A percentile compares a stretch with the other conserved stretches of the same genome.
These are phyloP conservation scores for Ernsta delagoae DNA, from an alignment of 2,888 invertebrate species.

Conservation along the genomic window DNA sequence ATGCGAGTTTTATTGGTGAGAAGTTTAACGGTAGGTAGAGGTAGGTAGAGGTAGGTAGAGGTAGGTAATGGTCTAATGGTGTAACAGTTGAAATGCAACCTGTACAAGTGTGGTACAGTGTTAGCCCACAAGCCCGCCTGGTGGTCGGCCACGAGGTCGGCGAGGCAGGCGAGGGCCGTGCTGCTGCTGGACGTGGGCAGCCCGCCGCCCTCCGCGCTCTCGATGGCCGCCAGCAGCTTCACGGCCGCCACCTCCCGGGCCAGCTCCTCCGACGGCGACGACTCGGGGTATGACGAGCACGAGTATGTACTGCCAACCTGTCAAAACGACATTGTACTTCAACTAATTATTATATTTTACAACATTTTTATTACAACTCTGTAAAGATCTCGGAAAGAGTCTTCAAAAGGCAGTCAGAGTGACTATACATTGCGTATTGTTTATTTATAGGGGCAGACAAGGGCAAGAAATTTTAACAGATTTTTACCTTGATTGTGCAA, in stretches of 20 bases:
- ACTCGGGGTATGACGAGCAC: slow-evolving; percentile 71
- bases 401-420: too few species aligned
- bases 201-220: slow-evolving; percentile 64
- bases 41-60: too few species aligned
- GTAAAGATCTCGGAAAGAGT: too few species aligned
- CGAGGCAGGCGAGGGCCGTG: slow-evolving; percentile 58
- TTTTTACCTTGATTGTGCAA: slow-evolving; percentile 69
- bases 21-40: too few species aligned
- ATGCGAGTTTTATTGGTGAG: too few species aligned
- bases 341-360: too few species aligned
- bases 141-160: slow-evolving; percentile 72
- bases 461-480: neutral
- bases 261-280: slow-evolving; percentile 69
- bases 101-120: slow-evolving; percentile 84
- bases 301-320: slow-evolving; percentile 70
- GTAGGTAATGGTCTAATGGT: too few species aligned
- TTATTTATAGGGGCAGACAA: neutral
- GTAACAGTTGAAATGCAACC: slow-evolving; percentile 51
- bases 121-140: slow-evolving; percentile 86
- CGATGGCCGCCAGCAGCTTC: slow-evolving; percentile 65
- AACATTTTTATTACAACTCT: too few species aligned
- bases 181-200: slow-evolving; percentile 59
- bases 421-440: too few species aligned
- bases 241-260: slow-evolving; percentile 72
- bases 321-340: neutral